Evolutionary conservation across 2,797 vertebrate genomes (phyloP).

Genomic region (Sebastolobus alascanus): DNA sequence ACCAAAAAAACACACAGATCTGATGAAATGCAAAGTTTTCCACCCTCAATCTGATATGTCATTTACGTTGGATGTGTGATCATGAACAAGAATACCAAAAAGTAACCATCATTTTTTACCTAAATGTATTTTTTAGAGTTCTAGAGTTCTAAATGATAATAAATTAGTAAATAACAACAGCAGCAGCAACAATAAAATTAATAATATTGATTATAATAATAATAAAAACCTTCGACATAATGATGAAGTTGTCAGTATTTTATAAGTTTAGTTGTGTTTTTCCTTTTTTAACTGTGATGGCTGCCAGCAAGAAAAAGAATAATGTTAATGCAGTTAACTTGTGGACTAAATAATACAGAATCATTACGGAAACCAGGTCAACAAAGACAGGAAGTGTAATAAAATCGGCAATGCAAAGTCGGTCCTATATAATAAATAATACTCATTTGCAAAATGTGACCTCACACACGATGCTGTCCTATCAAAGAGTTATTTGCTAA

Average conservation of each 20-base stretch:
- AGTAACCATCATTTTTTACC: no score
- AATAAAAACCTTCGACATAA: not conserved
- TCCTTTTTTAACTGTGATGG: not conserved
- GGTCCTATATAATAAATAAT: not conserved
- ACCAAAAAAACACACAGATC: not conserved
- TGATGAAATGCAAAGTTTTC: not conserved
- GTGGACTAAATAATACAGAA: not conserved
- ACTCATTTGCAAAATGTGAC: not conserved
- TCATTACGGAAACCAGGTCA: slow-evolving; percentile 1
- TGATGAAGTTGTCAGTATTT: not conserved
- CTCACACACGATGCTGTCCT: no score
- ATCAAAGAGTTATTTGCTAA: not conserved
- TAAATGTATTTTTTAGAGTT: not conserved
- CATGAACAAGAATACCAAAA: not conserved
- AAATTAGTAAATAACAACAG: not conserved
- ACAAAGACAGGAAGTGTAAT: slow-evolving; percentile 38
- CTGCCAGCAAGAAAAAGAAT: not conserved
- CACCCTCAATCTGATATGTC: not conserved
- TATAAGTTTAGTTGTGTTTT: not conserved
- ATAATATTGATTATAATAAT: not conserved
- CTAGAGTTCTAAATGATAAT: not conserved
- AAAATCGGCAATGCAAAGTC: not conserved
- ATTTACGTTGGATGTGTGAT: not conserved
- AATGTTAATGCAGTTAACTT: not conserved
- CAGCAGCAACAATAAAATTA: not conserved